Conservation (phyloP, 92 coral and sea anemone species). For the Isaurus tuberculatus region DNA sequence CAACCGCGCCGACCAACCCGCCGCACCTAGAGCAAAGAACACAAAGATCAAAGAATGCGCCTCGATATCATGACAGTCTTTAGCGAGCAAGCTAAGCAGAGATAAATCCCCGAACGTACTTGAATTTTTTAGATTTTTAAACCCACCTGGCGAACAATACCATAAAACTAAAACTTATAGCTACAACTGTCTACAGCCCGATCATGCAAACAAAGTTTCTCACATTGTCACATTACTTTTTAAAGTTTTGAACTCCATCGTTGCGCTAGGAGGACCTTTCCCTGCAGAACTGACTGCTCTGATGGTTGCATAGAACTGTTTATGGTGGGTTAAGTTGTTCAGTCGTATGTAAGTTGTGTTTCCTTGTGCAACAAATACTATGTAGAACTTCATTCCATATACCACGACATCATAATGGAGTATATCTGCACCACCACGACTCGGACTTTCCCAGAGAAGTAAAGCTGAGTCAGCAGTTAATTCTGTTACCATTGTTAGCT, state of each 20-base stretch:
- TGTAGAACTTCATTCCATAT: background rate
- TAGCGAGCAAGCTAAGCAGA: too few species aligned
- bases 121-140: too few species aligned
- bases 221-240: background rate
- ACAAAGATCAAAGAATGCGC: too few species aligned
- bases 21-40: too few species aligned
- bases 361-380: slow-evolving; percentile 2
- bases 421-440: slow-evolving; percentile 19
- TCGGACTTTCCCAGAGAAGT: slow-evolving; percentile 26
- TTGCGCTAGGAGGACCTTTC: background rate
- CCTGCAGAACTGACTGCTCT: slow-evolving; percentile 26
- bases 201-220: too few species aligned
- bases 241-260: background rate
- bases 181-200: too few species aligned
- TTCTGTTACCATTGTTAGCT: slow-evolving; percentile 9
- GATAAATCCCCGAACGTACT: too few species aligned
- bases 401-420: background rate
- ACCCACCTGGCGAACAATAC: too few species aligned
- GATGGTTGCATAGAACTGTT: slow-evolving; percentile 1
- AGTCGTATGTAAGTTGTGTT: slow-evolving; percentile 15
- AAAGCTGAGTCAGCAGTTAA: slow-evolving; percentile 17
- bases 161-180: too few species aligned
- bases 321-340: background rate
- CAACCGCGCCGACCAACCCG: too few species aligned
- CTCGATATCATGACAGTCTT: too few species aligned